phyloP scores from a whole-genome alignment of 2,888 invertebrate species.

The Sphaerophoria taeniata region DNA sequence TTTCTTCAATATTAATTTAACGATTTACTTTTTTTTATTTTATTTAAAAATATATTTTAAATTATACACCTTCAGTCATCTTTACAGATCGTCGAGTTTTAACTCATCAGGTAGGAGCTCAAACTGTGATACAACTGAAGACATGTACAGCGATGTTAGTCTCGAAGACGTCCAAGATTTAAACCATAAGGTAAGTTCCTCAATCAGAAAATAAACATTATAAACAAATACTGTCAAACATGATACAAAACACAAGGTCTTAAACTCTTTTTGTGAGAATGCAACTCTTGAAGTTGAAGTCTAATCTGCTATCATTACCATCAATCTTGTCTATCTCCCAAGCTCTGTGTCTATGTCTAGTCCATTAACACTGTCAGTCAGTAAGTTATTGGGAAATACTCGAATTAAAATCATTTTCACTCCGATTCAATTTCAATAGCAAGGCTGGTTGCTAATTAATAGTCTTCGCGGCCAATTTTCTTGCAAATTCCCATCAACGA shows the following conservation, averaged over 20 bases:
- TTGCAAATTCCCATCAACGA: constrained; percentile 23
- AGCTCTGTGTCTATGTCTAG: no score
- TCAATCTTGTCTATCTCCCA: background rate
- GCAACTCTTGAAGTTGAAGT: background rate
- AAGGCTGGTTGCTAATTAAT: constrained; percentile 30
- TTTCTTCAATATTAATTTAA: background rate
- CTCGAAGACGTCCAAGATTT: constrained; percentile 96
- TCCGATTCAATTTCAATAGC: background rate
- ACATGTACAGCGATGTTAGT: constrained; percentile 97
- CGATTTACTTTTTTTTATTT: constrained; percentile 22
- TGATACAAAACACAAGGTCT: background rate
- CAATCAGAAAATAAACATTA: background rate
- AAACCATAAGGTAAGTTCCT: constrained; percentile 91
- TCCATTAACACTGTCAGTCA: background rate
- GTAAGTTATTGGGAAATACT: constrained; percentile 24
- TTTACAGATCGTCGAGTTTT: constrained; percentile 96
- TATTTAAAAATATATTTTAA: constrained; percentile 46
- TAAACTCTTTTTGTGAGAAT: background rate
- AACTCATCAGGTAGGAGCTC: constrained; percentile 96
- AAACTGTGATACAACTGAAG: constrained; percentile 95
- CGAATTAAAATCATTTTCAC: constrained; percentile 9
- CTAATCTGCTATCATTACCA: background rate
- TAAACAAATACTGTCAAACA: background rate
- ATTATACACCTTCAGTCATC: constrained; percentile 87
- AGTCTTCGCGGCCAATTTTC: constrained; percentile 40